phyloP scores from a whole-genome alignment of 2,797 vertebrate species.

The Streptopelia turtur region DNA sequence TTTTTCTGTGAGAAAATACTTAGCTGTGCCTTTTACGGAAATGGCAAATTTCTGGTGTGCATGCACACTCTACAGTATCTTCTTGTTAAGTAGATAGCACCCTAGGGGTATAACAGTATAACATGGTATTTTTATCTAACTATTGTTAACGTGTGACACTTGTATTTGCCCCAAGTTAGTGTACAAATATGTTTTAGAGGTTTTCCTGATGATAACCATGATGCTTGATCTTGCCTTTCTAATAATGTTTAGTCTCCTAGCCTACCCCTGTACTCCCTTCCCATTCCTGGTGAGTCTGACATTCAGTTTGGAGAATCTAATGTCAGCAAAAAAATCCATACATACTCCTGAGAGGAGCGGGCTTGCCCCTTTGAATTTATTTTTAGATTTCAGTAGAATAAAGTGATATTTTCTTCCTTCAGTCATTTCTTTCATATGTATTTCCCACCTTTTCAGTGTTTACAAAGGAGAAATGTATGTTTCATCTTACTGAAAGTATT shows the following conservation, averaged over 20 bases:
- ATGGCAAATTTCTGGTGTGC: neutral
- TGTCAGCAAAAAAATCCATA: constrained; percentile 80
- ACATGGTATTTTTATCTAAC: constrained; percentile 53
- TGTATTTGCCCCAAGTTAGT: constrained; percentile 69
- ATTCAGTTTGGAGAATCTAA: constrained; percentile 77
- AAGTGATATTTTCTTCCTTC: constrained; percentile 35
- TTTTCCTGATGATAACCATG: constrained; percentile 68
- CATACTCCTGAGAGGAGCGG: constrained; percentile 21
- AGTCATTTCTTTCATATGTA: constrained; percentile 32
- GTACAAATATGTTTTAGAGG: constrained; percentile 70
- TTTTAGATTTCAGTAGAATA: constrained; percentile 72
- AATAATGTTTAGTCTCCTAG: constrained; percentile 50
- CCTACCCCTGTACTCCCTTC: too few species aligned
- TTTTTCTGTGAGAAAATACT: neutral
- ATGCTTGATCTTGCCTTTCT: constrained; percentile 72
- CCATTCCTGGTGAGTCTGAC: constrained; percentile 67
- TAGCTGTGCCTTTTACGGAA: constrained; percentile 15
- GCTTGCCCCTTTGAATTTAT: constrained; percentile 64
- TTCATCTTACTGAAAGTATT: constrained; percentile 11
- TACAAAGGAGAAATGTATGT: neutral
- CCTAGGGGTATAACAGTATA: constrained; percentile 10
- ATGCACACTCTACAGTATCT: neutral
- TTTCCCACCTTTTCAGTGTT: neutral
- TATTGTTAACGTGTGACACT: constrained; percentile 65
- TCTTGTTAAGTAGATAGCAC: neutral